Conservation (phyloP, 2,888 invertebrate genomes). For the Melolontha melolontha region DNA sequence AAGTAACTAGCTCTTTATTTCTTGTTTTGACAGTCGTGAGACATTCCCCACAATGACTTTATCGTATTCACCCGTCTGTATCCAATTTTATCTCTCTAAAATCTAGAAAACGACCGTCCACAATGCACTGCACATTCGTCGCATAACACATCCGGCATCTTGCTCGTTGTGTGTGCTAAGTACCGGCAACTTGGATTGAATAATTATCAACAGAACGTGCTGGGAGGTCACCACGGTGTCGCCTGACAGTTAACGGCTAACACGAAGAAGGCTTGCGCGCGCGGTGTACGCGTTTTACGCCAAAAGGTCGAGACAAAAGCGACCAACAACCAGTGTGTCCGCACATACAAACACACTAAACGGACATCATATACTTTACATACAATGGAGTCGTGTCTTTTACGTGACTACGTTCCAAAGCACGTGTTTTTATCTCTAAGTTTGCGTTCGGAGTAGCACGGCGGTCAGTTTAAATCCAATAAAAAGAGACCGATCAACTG, state of each 20-base stretch:
- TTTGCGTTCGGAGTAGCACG: constrained; percentile 20
- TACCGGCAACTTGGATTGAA: constrained; percentile 58
- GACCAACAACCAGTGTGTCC: not conserved
- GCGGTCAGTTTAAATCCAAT: constrained; percentile 6
- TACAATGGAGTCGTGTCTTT: constrained; percentile 63
- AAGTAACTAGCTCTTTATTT: not conserved
- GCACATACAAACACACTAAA: constrained; percentile 46
- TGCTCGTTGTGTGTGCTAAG: constrained; percentile 50
- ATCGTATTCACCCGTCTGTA: constrained; percentile 1
- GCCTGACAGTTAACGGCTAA: constrained; percentile 12
- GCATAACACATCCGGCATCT: constrained; percentile 49
- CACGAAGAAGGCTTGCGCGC: constrained; percentile 2
- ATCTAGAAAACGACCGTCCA: constrained; percentile 12
- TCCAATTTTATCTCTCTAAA: constrained; percentile 15
- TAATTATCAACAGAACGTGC: constrained; percentile 62
- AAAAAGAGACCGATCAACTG: not conserved
- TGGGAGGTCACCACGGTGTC: constrained; percentile 60
- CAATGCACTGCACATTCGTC: not conserved
- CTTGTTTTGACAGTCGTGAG: constrained; percentile 16
- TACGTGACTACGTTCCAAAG: constrained; percentile 63
- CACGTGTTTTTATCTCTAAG: constrained; percentile 58
- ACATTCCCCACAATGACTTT: constrained; percentile 20
- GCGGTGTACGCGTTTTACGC: not conserved
- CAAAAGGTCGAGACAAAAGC: constrained; percentile 13
- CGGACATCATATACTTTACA: constrained; percentile 56